Evolutionary conservation across 37 sponge, comb jelly and placozoan species (phyloP).

Genomic region (Dysidea cf. avara): DNA sequence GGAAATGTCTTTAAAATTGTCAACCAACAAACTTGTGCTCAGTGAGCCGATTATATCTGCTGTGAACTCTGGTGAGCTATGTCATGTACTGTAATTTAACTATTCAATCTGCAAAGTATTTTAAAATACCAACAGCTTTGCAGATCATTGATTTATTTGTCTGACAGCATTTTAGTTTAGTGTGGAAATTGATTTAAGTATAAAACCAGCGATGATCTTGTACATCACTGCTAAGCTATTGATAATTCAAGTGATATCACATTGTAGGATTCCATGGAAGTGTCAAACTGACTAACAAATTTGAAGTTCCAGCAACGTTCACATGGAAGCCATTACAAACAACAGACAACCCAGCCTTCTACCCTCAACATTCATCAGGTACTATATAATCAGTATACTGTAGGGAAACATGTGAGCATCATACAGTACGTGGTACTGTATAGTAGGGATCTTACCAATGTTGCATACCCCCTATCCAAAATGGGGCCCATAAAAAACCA

Average conservation of each 20-base stretch:
- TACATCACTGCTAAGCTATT: too few species aligned
- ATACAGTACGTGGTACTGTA: conserved; percentile 1
- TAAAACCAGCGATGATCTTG: too few species aligned
- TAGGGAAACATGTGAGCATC: conserved; percentile 3
- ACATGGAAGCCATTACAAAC: conserved; percentile 43
- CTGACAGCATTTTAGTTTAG: too few species aligned
- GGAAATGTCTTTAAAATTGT: conserved; percentile 35
- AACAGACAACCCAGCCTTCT: conserved; percentile 7
- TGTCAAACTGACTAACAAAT: conserved; percentile 28
- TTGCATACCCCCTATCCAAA: too few species aligned
- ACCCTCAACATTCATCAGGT: conserved; percentile 41
- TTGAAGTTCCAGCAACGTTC: conserved; percentile 37
- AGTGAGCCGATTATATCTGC: conserved; percentile 11
- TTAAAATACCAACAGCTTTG: too few species aligned
- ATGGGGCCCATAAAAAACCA: too few species aligned
- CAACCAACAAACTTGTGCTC: conserved; percentile 41
- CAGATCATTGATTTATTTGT: too few species aligned
- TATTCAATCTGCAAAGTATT: too few species aligned
- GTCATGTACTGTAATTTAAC: too few species aligned
- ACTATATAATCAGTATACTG: not conserved
- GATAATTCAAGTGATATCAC: too few species aligned
- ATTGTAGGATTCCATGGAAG: conserved; percentile 27
- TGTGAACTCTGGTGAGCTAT: not conserved
- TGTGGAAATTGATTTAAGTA: too few species aligned
- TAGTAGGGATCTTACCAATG: too few species aligned